phyloP scores from a whole-genome alignment of 2,797 vertebrate genomes.

The Channallabes apus region DNA sequence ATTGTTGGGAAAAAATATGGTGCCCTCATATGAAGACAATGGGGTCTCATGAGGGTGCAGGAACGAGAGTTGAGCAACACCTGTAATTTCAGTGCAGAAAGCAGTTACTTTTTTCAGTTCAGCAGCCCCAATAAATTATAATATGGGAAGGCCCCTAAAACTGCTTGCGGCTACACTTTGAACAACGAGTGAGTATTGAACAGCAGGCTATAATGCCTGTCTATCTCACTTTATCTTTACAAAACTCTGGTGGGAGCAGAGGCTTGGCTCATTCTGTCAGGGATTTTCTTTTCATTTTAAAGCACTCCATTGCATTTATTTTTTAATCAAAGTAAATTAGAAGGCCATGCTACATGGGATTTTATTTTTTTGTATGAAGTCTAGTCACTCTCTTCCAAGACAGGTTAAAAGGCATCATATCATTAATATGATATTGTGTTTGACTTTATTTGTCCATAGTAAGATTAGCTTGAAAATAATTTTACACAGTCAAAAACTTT shows the following conservation, averaged over 20 bases:
- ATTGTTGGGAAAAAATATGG: too few relatives aligned
- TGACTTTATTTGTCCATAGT: constrained; percentile 36
- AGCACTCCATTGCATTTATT: constrained; percentile 43
- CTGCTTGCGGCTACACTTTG: constrained; percentile 40
- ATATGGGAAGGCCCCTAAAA: constrained; percentile 32
- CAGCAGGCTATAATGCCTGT: constrained; percentile 38
- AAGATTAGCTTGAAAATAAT: constrained; percentile 42
- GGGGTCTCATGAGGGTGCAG: not conserved
- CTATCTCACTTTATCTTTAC: constrained; percentile 48
- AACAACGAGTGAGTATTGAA: constrained; percentile 46
- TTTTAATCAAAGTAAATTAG: constrained; percentile 46
- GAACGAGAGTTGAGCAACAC: not conserved
- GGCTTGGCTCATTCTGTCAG: constrained; percentile 29
- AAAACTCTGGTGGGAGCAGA: constrained; percentile 48
- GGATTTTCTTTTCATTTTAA: constrained; percentile 44
- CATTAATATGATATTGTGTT: constrained; percentile 48
- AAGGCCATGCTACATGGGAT: constrained; percentile 45
- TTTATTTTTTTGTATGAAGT: constrained; percentile 33
- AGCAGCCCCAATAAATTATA: constrained; percentile 33
- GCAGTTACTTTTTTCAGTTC: constrained; percentile 6
- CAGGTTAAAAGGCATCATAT: constrained; percentile 38
- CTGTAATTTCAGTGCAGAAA: constrained; percentile 28
- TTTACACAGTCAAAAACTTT: not conserved
- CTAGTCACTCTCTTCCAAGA: constrained; percentile 44
- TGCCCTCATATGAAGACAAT: too few relatives aligned